phyloP scores from a whole-genome alignment of 92 coral and sea anemone genomes.

The Palythoa caribaeorum region DNA sequence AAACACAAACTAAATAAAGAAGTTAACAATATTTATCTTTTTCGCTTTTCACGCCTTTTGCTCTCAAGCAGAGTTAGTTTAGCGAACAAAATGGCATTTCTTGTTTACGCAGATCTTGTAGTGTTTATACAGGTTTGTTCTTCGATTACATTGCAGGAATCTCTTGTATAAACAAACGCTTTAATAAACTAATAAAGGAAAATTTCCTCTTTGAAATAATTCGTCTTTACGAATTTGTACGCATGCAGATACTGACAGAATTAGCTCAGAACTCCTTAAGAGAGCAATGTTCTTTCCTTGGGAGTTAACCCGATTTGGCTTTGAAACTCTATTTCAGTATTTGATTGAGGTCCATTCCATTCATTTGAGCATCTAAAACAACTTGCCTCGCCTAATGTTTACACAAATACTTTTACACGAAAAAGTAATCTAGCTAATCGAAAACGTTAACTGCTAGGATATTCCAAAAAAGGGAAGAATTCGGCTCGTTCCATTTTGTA shows the following conservation, averaged over 20 bases:
- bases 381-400: slow-evolving; percentile 26
- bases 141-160: slow-evolving; percentile 24
- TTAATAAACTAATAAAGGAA: slow-evolving; percentile 2
- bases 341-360: background rate
- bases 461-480: background rate
- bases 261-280: background rate
- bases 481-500: background rate
- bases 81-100: background rate
- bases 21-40: slow-evolving; percentile 27
- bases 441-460: background rate
- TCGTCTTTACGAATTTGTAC: background rate
- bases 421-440: slow-evolving; percentile 29
- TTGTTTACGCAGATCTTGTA: slow-evolving; percentile 14
- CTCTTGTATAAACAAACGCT: slow-evolving; percentile 32
- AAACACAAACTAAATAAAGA: slow-evolving; percentile 48
- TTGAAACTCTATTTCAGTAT: background rate
- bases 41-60: slow-evolving; percentile 18
- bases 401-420: background rate
- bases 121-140: slow-evolving; percentile 37
- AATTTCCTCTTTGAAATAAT: background rate
- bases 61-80: slow-evolving; percentile 37
- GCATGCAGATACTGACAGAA: background rate
- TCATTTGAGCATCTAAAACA: background rate
- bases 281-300: background rate
- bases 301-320: slow-evolving; percentile 20